Percentiles rank a stretch among this genome's conserved stretches.
These are phyloP conservation scores for Chromis chromis DNA, from an alignment of 2,797 vertebrate genomes.

Conservation along the genomic window DNA sequence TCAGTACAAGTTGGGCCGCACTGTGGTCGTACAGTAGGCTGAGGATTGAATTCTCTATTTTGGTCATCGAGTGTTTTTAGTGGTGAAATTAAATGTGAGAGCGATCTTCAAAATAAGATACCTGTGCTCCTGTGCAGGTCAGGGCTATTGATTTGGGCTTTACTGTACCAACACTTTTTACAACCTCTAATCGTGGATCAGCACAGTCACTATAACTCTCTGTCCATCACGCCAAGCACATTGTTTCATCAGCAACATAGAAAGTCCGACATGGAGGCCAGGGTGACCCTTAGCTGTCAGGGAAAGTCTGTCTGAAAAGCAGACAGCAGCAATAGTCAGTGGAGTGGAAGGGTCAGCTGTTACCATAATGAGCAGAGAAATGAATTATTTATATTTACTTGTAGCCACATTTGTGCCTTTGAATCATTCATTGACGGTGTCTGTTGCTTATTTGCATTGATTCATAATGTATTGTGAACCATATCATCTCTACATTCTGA, in stretches of 20 bases:
- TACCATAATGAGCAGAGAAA: not conserved
- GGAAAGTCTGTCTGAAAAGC: constrained; percentile 18
- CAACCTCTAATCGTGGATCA: not conserved
- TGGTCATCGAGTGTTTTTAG: not conserved
- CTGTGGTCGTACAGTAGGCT: not conserved
- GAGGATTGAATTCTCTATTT: not conserved
- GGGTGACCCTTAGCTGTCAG: constrained; percentile 13
- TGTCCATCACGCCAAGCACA: not conserved
- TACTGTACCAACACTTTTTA: not conserved
- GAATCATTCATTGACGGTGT: constrained; percentile 22
- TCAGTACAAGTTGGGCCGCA: too few relatives aligned
- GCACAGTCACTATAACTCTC: not conserved
- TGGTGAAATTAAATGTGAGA: constrained; percentile 8
- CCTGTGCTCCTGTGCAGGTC: constrained; percentile 3
- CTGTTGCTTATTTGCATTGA: not conserved
- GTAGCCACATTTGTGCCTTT: not conserved
- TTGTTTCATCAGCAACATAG: not conserved
- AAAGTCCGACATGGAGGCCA: constrained; percentile 3
- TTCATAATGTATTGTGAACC: constrained; percentile 8
- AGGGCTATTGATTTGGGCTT: constrained; percentile 28
- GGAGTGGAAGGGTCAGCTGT: constrained; percentile 20
- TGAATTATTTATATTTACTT: constrained; percentile 28
- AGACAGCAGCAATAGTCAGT: constrained; percentile 10
- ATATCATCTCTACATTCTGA: not conserved
- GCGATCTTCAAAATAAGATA: constrained; percentile 16